phyloP scores from a whole-genome alignment of 2,113 vertebrate genomes.

The Stomatorhinus ivindoensis region DNA sequence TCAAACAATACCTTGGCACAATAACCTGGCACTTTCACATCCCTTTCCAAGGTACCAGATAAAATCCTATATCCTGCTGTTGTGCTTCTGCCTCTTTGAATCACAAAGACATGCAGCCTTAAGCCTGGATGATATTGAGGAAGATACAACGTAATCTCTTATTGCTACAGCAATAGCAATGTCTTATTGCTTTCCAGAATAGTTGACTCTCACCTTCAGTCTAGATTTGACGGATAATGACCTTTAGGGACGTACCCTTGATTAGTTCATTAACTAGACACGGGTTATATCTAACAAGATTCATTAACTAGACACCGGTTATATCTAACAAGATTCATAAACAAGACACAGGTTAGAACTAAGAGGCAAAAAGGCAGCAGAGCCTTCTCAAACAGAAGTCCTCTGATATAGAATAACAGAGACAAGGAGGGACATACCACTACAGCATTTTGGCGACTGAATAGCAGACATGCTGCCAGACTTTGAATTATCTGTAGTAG shows the following conservation, averaged over 20 bases:
- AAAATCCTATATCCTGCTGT: not conserved
- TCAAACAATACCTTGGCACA: not conserved
- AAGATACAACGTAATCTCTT: not conserved
- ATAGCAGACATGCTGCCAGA: no score
- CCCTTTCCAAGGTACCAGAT: not conserved
- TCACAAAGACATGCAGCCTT: not conserved
- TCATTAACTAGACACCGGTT: not conserved
- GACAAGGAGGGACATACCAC: no score
- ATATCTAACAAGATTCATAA: not conserved
- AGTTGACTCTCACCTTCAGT: not conserved
- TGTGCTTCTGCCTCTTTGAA: not conserved
- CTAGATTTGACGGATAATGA: not conserved
- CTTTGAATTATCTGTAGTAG: no score
- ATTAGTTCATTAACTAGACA: not conserved
- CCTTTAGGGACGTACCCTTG: not conserved
- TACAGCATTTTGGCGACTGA: no score
- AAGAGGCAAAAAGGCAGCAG: not conserved
- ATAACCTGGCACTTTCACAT: not conserved
- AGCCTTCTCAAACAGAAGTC: no score
- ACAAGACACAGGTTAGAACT: not conserved
- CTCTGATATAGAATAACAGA: no score
- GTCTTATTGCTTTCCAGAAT: not conserved
- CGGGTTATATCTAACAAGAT: not conserved
- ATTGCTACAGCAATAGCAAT: not conserved
- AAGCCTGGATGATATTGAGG: not conserved